Base-by-base conservation (phyloP, 2,888 invertebrate species). In the Athalia circularis region DNA sequence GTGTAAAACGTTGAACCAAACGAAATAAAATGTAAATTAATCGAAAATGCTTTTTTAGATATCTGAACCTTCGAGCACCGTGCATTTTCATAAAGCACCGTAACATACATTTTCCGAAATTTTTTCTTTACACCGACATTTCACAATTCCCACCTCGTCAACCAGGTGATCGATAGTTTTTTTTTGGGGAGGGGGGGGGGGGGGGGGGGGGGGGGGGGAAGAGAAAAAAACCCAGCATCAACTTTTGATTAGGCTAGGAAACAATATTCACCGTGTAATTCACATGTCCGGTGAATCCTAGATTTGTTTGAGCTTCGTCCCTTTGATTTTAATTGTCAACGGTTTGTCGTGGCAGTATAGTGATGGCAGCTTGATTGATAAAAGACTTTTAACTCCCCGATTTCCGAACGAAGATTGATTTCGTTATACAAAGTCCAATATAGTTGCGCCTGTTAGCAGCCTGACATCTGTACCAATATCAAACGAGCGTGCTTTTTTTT, bases 291-390 rank as follows among this genome's bases (percentile, higher is more conserved):
- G 48, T 52, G 62, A 61, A 75, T 62, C 43, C 43, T 64, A 75
- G 62, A 64, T 75, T 75, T 75, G 29, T 50, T 64, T 75, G 75
- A 75, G 64, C 64, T 75, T 75, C 62, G 50, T 50, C 80, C 78
- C 79, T 80, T 76, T 76, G 81, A 82, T 80, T 80, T 81, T 64
- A 76, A 77, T 81, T 80, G 72, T 82, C 80, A 81, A 86, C 79
- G 82, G 85, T 85, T 85, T 82, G 83, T 87, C 87, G 85, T 89
- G 90, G 90, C 90, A 90, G 90, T 90, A 89, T 82, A 85, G 84
- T 86, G 88, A 89, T 89, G 89, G 90, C 90, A 90, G 89, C 89
- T 86, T 88, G 80, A 84, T 84, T 81, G 82, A 84, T 85, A 82
- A 83, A 81, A 84, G 87, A 48, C 13, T 72, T 48, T 65, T 62